These are phyloP conservation scores for Saguinus midas DNA, from an alignment of 2,113 vertebrate genomes.

Conservation along the genomic window DNA sequence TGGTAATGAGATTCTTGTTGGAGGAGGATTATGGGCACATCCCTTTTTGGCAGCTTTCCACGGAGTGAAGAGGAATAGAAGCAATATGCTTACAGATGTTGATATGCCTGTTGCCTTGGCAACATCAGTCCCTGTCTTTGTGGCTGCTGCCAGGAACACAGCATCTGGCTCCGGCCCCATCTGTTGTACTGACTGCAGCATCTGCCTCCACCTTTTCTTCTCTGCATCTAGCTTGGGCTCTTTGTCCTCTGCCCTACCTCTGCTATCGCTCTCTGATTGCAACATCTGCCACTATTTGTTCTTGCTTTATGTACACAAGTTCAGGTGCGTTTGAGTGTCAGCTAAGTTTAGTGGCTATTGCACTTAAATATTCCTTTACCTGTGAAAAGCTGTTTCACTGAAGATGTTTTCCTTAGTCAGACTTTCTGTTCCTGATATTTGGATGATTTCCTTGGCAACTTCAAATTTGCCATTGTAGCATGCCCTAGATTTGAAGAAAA, in stretches of 20 bases:
- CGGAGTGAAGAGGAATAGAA: slow-evolving; percentile 51
- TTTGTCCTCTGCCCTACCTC: neutral
- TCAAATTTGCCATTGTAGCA: slow-evolving; percentile 94
- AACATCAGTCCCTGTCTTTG: slow-evolving; percentile 12
- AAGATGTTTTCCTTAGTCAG: slow-evolving; percentile 96
- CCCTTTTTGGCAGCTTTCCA: slow-evolving; percentile 63
- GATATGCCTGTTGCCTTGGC: slow-evolving; percentile 53
- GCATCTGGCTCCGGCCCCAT: slow-evolving; percentile 57
- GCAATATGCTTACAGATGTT: neutral
- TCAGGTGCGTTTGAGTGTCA: neutral
- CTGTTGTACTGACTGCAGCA: slow-evolving; percentile 58
- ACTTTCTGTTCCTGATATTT: slow-evolving; percentile 92
- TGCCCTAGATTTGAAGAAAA: slow-evolving; percentile 84
- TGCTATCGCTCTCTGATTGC: neutral
- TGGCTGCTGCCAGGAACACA: slow-evolving; percentile 25
- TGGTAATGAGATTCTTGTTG: slow-evolving; percentile 66
- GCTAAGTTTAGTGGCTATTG: neutral
- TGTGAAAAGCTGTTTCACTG: slow-evolving; percentile 97
- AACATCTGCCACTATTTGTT: slow-evolving; percentile 61
- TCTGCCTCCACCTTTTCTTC: neutral
- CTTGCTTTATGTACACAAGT: neutral
- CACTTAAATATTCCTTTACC: slow-evolving; percentile 79
- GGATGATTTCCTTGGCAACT: slow-evolving; percentile 91
- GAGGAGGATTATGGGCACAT: slow-evolving; percentile 58
- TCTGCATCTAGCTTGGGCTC: rapidly evolving